phyloP scores from a whole-genome alignment of 2,797 vertebrate genomes.

The Spheniscus humboldti region DNA sequence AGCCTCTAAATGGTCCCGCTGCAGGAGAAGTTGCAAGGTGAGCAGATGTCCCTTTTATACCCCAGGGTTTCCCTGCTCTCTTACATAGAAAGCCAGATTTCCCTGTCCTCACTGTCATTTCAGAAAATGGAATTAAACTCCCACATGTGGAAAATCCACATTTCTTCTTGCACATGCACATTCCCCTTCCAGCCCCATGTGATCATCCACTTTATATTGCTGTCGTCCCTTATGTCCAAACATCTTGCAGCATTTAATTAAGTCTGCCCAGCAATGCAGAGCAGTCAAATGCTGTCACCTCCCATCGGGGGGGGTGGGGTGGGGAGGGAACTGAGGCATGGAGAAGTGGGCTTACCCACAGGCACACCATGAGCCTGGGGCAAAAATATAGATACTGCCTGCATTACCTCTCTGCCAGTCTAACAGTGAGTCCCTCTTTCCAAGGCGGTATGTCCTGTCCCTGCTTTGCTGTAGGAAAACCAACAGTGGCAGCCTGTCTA shows the following conservation, averaged over 20 bases:
- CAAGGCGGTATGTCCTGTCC: neutral
- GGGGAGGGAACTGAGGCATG: neutral
- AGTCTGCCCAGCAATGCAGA: constrained; percentile 18
- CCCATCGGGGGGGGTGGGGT: neutral
- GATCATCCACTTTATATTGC: neutral
- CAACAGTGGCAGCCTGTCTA: neutral
- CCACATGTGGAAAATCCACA: neutral
- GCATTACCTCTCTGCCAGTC: neutral
- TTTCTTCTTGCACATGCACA: neutral
- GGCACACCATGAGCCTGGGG: neutral
- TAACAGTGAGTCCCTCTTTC: neutral
- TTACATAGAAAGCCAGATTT: neutral
- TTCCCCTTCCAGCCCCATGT: neutral
- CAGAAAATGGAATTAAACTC: constrained; percentile 38
- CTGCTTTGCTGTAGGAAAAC: neutral
- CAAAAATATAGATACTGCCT: neutral
- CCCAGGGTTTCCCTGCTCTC: neutral
- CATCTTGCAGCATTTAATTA: constrained; percentile 36
- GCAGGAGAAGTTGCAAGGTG: constrained; percentile 1
- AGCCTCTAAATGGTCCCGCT: neutral
- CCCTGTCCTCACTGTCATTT: neutral
- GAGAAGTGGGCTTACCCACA: neutral
- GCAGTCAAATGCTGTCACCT: neutral
- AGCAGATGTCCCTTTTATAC: constrained; percentile 23
- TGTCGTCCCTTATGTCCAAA: constrained; percentile 2